Evolutionary conservation across 2,113 vertebrate species (phyloP).

Genomic region (Festucalex cinctus): DNA sequence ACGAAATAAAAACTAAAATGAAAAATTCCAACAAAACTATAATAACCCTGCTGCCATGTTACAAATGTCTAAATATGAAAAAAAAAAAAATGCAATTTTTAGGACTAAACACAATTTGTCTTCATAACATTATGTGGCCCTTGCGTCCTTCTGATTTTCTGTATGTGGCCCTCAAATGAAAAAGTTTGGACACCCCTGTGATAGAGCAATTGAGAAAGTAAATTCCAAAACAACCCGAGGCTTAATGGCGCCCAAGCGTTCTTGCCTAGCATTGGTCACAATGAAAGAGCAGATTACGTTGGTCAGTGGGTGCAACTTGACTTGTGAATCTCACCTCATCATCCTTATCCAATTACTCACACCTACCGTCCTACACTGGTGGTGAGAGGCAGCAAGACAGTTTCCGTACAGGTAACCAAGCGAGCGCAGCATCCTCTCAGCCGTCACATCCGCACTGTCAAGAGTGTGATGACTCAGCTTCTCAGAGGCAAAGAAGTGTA

Average conservation of each 20-base stretch:
- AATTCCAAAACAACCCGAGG: conserved; percentile 38
- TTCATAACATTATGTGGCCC: too few species aligned
- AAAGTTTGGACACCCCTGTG: too few species aligned
- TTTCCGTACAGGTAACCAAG: conserved; percentile 22
- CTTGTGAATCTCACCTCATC: background rate
- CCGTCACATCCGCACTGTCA: conserved; percentile 51
- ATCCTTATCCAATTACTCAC: conserved; percentile 23
- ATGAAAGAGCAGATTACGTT: background rate
- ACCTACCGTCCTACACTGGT: conserved; percentile 36
- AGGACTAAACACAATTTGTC: too few species aligned
- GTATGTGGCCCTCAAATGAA: too few species aligned
- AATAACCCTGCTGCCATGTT: too few species aligned
- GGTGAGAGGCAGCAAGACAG: conserved; percentile 33
- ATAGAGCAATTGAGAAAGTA: conserved; percentile 25
- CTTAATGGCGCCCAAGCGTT: conserved; percentile 18
- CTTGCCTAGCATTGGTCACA: background rate
- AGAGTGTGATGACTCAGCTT: conserved; percentile 64
- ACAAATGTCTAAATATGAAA: too few species aligned
- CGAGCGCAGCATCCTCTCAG: conserved; percentile 30
- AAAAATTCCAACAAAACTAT: too few species aligned
- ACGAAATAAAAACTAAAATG: too few species aligned
- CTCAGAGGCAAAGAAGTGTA: conserved; percentile 54
- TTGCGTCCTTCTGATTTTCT: too few species aligned
- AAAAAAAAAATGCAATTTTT: too few species aligned
- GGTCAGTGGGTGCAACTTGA: background rate